Evolutionary conservation across 2,888 invertebrate species (phyloP), one percentile per base, ranked within the genome.

Genomic region (Pelosia muscerda): DNA sequence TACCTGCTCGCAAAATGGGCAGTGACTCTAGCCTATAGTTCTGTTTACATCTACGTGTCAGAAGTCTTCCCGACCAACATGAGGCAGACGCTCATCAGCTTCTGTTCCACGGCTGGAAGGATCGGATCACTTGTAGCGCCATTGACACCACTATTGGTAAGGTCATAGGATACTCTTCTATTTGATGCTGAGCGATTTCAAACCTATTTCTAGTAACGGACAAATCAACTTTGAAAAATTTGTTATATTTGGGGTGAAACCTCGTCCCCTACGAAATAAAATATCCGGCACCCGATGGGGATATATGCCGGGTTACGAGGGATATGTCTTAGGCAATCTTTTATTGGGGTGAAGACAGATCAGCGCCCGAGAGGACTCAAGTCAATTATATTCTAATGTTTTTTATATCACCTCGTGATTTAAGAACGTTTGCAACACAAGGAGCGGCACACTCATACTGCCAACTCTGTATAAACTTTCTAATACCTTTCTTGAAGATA

Each of bases 11-110:
- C 96, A 55, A 97, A 97, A 85, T 96, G 96, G 91, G 96, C 96
- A 73, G 96, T 96, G 71, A 96, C 96, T 0, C 92, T 96, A 63
- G 96, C 97, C 0, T 97, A 97, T 87, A 95, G 96, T 34, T 95
- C 96, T 11, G 93, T 96, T 60, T 97, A 97, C 88, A 95, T 97
- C 79, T 96, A 96, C 87, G 96, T 96, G 25, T 96, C 96, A 0
- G 97, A 97, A 85, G 95, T 97, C 71, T 97, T 97, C 88, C 97
- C 97, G 0, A 97, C 97, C 0, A 96, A 95, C 70, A 93, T 96
- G 88, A 86, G 97, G 68, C 96, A 96, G 86, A 96, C 96, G 0
- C 88, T 96, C 59, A 96, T 97, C 86, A 96, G 96, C 65, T 94
- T 95, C 61, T 96, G 96, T 84, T 96, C 96, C 1, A 97, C 96